phyloP scores from a whole-genome alignment of 2,888 invertebrate species.

The Xanthostigma xanthostigma region DNA sequence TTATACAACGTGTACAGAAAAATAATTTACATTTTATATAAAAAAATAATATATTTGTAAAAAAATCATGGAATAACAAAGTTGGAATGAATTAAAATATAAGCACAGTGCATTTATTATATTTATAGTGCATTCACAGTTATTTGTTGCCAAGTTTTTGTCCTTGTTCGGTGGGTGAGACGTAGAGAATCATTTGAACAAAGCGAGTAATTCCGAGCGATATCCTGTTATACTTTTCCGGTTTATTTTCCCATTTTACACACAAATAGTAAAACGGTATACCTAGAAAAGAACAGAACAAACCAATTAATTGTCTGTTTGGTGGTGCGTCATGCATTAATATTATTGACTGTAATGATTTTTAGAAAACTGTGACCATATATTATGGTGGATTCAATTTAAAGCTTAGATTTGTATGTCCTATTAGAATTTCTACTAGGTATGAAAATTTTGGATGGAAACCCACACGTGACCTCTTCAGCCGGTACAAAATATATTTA shows the following conservation, averaged over 20 bases:
- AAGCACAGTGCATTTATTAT: neutral
- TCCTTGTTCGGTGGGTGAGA: constrained; percentile 43
- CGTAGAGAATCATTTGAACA: constrained; percentile 46
- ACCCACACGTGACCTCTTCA: too few relatives aligned
- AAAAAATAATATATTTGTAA: neutral
- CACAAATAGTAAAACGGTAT: constrained; percentile 69
- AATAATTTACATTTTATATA: neutral
- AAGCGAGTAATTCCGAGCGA: constrained; percentile 37
- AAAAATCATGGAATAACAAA: neutral
- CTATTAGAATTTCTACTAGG: too few relatives aligned
- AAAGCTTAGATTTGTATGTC: too few relatives aligned
- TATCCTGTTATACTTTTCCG: constrained; percentile 34
- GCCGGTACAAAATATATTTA: too few relatives aligned
- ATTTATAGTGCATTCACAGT: constrained; percentile 9
- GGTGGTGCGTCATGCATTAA: too few relatives aligned
- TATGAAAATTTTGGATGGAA: too few relatives aligned
- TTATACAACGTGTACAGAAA: neutral
- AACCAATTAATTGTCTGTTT: too few relatives aligned
- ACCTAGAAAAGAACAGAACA: constrained; percentile 34
- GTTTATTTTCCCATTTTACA: constrained; percentile 48
- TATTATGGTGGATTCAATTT: too few relatives aligned
- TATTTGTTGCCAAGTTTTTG: constrained; percentile 33
- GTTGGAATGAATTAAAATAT: too few relatives aligned
- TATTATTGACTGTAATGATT: too few relatives aligned
- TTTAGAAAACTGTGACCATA: too few relatives aligned